A percentile compares a stretch with the other conserved stretches of the same genome.
These are phyloP conservation scores for Acanthacorydalis orientalis DNA, from an alignment of 2,888 invertebrate genomes.

Conservation along the genomic window DNA sequence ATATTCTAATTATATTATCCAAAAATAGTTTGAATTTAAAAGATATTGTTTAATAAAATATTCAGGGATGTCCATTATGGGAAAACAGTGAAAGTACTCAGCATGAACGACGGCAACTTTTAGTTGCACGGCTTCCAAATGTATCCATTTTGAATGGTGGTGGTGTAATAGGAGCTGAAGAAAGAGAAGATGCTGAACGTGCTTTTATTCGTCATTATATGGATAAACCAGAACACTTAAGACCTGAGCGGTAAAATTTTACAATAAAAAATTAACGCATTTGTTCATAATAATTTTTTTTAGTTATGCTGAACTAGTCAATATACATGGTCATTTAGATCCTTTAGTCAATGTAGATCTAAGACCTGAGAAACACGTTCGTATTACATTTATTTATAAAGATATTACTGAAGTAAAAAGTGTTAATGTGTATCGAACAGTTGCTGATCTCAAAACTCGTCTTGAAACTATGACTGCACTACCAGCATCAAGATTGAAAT, in stretches of 20 bases:
- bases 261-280: neutral
- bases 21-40: slow-evolving; percentile 4
- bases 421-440: slow-evolving; percentile 65
- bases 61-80: slow-evolving; percentile 55
- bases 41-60: slow-evolving; percentile 9
- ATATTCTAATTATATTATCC: neutral
- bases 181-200: slow-evolving; percentile 82
- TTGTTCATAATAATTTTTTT: slow-evolving; percentile 13
- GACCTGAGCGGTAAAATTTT: slow-evolving; percentile 52
- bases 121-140: slow-evolving; percentile 77
- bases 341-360: slow-evolving; percentile 80
- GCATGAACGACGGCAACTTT: slow-evolving; percentile 70
- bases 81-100: slow-evolving; percentile 69
- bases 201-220: slow-evolving; percentile 86
- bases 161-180: slow-evolving; percentile 63
- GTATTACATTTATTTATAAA: slow-evolving; percentile 69
- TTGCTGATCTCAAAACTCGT: slow-evolving; percentile 64
- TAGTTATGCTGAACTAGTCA: slow-evolving; percentile 68
- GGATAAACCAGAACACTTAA: slow-evolving; percentile 69
- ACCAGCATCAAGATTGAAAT: slow-evolving; percentile 67
- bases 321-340: slow-evolving; percentile 76
- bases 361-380: slow-evolving; percentile 70
- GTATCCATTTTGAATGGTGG: slow-evolving; percentile 81
- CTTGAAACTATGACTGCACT: slow-evolving; percentile 68
- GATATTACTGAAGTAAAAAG: slow-evolving; percentile 54